Evolutionary conservation across 2,797 vertebrate genomes (phyloP).

Genomic region (Mus spretus): DNA sequence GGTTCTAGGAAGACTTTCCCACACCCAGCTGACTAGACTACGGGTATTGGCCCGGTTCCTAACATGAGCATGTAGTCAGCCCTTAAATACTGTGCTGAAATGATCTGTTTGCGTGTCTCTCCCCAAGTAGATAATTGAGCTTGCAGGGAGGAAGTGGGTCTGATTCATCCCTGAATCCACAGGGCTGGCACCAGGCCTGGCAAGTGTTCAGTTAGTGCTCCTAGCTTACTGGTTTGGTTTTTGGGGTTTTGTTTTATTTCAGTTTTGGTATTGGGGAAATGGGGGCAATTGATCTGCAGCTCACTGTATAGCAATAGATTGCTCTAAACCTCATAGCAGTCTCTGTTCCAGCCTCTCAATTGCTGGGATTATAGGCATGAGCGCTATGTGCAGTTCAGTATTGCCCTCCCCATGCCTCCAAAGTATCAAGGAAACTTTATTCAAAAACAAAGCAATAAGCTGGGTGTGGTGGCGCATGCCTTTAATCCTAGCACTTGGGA

Average conservation of each 20-base stretch:
- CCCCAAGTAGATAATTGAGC: neutral
- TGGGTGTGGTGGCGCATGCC: no score
- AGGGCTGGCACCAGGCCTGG: conserved; percentile 32
- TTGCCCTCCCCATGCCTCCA: neutral
- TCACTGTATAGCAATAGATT: neutral
- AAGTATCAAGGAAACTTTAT: neutral
- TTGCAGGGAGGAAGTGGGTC: conserved; percentile 30
- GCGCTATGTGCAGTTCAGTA: neutral
- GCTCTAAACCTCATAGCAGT: neutral
- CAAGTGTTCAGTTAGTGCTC: neutral
- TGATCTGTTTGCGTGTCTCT: conserved; percentile 27
- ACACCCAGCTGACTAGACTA: neutral
- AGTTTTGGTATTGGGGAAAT: neutral
- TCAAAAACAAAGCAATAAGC: neutral
- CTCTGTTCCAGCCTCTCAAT: neutral
- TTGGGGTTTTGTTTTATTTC: neutral
- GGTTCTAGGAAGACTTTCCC: conserved; percentile 38
- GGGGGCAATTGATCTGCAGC: neutral
- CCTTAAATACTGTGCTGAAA: conserved; percentile 2
- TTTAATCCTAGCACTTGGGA: no score
- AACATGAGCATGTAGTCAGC: neutral
- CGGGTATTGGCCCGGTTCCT: neutral
- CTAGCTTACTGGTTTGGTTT: neutral
- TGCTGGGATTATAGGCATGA: neutral
- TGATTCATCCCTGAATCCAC: conserved; percentile 10